phyloP scores from a whole-genome alignment of 2,797 vertebrate species.

The Muscicapa striata region DNA sequence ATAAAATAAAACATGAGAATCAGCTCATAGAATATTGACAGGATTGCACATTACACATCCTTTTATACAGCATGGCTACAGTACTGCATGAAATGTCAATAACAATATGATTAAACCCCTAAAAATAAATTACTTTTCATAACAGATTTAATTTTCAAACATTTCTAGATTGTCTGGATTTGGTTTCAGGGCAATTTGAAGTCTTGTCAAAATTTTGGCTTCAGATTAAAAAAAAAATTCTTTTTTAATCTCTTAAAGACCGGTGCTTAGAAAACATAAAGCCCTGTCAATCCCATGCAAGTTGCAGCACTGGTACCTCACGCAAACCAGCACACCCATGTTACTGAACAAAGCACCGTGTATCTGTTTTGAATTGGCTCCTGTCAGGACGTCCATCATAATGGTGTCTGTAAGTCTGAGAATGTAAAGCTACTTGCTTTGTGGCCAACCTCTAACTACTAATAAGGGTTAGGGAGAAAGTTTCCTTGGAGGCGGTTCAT shows the following conservation, averaged over 20 bases:
- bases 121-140: not conserved
- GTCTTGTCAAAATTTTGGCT: conserved; percentile 42
- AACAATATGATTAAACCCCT: not conserved
- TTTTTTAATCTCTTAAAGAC: conserved; percentile 19
- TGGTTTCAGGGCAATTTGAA: not conserved
- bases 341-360: not conserved
- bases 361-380: conserved; percentile 49
- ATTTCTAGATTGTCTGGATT: conserved; percentile 13
- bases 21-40: not conserved
- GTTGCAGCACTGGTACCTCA: not conserved
- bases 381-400: not conserved
- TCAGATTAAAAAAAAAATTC: not conserved
- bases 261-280: conserved; percentile 32
- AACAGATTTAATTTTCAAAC: not conserved
- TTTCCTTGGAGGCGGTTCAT: conserved; percentile 47
- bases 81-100: not conserved
- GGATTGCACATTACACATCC: not conserved
- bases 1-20: not conserved
- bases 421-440: conserved; percentile 60
- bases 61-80: not conserved
- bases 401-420: conserved; percentile 66
- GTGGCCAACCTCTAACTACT: conserved; percentile 63
- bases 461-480: conserved; percentile 60
- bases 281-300: not conserved
- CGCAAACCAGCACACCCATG: not conserved